Conservation (phyloP, 2,888 invertebrate genomes). For the Gymnoscelis rufifasciata region DNA sequence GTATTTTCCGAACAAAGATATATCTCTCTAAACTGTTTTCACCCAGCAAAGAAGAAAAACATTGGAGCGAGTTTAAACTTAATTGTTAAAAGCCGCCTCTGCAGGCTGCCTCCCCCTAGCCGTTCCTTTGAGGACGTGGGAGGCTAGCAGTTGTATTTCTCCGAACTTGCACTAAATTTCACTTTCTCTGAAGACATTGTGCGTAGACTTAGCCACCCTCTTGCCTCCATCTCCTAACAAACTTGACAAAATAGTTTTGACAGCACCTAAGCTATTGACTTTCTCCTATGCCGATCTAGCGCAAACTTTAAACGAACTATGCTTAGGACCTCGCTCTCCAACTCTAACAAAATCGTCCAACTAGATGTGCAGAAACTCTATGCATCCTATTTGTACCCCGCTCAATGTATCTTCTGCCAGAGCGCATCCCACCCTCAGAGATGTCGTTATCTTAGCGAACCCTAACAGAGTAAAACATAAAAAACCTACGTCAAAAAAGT, state of each 20-base stretch:
- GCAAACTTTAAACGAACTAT: slow-evolving; percentile 3
- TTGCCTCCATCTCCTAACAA: slow-evolving; percentile 50
- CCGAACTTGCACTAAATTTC: slow-evolving; percentile 79
- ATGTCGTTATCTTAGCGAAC: slow-evolving; percentile 76
- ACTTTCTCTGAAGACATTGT: slow-evolving; percentile 77
- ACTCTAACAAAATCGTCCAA: slow-evolving; percentile 3
- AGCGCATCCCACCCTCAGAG: slow-evolving; percentile 62
- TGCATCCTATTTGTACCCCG: slow-evolving; percentile 24
- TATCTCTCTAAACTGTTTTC: slow-evolving; percentile 3
- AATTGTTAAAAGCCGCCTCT: slow-evolving; percentile 76
- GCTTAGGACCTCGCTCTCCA: not conserved
- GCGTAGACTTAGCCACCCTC: slow-evolving; percentile 73
- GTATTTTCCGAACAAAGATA: not conserved
- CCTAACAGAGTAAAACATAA: slow-evolving; percentile 77
- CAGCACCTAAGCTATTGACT: slow-evolving; percentile 35
- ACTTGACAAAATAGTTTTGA: slow-evolving; percentile 59
- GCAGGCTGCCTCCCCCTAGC: slow-evolving; percentile 57
- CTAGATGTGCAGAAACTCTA: slow-evolving; percentile 4
- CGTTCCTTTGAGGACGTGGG: slow-evolving; percentile 49
- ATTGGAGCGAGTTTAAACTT: slow-evolving; percentile 70
- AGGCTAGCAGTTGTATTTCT: slow-evolving; percentile 69
- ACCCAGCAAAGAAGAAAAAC: slow-evolving; percentile 55
- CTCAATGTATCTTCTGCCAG: slow-evolving; percentile 53
- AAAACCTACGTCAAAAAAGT: slow-evolving; percentile 79
- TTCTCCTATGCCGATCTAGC: slow-evolving; percentile 13